Evolutionary conservation across 2,113 vertebrate genomes (phyloP), one percentile per base, ranked within the genome.

Genomic region (Eudyptes chrysolophus): DNA sequence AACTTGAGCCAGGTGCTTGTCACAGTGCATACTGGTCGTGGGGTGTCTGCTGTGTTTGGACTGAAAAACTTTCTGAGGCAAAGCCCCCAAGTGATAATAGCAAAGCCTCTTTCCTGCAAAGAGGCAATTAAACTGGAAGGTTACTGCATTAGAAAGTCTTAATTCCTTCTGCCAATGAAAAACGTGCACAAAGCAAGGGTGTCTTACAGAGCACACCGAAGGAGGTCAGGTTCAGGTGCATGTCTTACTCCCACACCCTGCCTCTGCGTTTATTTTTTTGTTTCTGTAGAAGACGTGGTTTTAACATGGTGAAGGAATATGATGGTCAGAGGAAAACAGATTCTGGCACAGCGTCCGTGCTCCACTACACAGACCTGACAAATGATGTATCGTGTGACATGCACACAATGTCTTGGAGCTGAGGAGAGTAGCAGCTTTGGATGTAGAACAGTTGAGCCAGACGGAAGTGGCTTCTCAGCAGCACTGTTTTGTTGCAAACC

Each of bases 361-460:
- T 46, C 20, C 13, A 0, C 22, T 7, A 2, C 13, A 0, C 30
- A 7, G 55, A n/a, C 13, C 10, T 36, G 65, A 14, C 27, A 25
- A 46, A 6, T 1, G 9, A 11, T 14, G 16, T 10, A 1, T 7
- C 20, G 42, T 16, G 42, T 8, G 54, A 42, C 4, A 4, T 1
- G 4, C n/a, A 21, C 48, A 2, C 24, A 1, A 1, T 5, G 16
- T 21, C 36, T n/a, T 24, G 68, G 24, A 29, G 36, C 61, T 5
- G 24, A 30, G 68, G 22, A 29, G 40, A 3, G 27, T 7, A 7
- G 48, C 48, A 30, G 16, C 29, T 62, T 24, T 51, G 61, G 36
- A 5, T 0, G 1, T 19, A 13, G 48, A 38, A 22, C 5, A 29
- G 62, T 38, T 54, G 34, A 52, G 49, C 81, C 38, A 16, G 34